Evolutionary conservation across 2,888 invertebrate species (phyloP), one percentile per base, ranked within the genome.

Genomic region (Erebia palarica): DNA sequence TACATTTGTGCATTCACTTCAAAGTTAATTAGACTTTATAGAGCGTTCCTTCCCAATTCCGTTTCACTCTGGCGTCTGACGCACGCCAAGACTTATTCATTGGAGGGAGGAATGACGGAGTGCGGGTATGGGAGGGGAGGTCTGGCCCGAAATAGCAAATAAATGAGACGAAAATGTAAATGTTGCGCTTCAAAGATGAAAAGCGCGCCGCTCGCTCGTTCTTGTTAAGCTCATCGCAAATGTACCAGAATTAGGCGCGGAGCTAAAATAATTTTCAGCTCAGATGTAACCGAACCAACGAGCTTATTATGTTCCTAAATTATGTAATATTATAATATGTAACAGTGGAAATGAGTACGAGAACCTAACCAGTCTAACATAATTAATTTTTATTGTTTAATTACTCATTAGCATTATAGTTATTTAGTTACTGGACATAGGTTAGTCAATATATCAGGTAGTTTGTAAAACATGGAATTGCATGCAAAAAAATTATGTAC

Each of bases 91-190:
- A 91, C 88, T 92, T 92, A 90, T 92, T 92, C 91, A 90, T 89
- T 90, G 89, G 88, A 85, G 86, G 83, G 85, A 84, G 82, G 86
- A 84, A 75, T 76, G 84, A 49, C 80, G 83, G 84, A 82, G 81
- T 69, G 77, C 71, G 76, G 74, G 75, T 77, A 75, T 80, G 78
- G 77, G 73, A 80, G 77, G 81, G 80, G 82, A 80, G 84, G 82
- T 83, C 81, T 86, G 84, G 88, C 91, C 88, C 91, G 91, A 93
- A 93, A 93, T 93, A 93, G 93, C 93, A 92, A 92, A 92, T 93
- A 93, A 93, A 93, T 93, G 93, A 93, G 93, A 92, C 93, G 93
- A 93, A 93, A 93, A 93, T 93, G 93, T 93, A 93, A 93, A 93
- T 93, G 93, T 92, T 89, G 90, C 91, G 93, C 90, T 92, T 91